These are phyloP conservation scores for Hippocampus comes DNA, from an alignment of 2,113 vertebrate genomes.

Conservation along the genomic window DNA sequence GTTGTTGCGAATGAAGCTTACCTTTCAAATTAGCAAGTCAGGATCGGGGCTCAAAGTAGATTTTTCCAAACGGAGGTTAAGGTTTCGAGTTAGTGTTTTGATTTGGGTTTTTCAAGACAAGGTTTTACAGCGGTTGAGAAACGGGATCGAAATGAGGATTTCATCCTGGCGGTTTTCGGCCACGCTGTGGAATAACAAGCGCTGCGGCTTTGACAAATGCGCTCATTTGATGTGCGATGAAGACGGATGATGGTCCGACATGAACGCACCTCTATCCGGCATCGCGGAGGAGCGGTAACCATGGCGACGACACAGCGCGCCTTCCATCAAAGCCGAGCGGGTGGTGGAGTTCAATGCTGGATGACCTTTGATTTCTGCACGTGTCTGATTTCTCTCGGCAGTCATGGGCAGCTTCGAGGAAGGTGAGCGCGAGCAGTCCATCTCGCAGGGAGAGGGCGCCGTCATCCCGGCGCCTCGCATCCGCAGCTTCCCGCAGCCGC, in stretches of 20 bases:
- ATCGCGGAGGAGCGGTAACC: slow-evolving; percentile 33
- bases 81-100: not conserved
- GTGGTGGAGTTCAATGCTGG: not conserved
- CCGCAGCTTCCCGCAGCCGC: slow-evolving; percentile 90
- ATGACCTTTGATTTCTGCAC: not conserved
- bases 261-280: slow-evolving; percentile 42
- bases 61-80: too few relatives aligned
- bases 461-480: slow-evolving; percentile 84
- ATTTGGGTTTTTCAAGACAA: not conserved
- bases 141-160: not conserved
- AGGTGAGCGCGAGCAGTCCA: slow-evolving; percentile 74
- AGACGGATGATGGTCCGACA: slow-evolving; percentile 37
- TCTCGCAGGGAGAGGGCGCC: slow-evolving; percentile 92
- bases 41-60: too few relatives aligned
- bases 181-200: not conserved
- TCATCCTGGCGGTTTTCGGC: not conserved
- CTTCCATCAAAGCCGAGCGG: slow-evolving; percentile 38
- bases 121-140: too few relatives aligned
- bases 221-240: slow-evolving; percentile 34
- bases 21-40: too few relatives aligned
- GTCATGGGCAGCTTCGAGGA: slow-evolving; percentile 97
- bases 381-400: slow-evolving; percentile 33
- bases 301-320: slow-evolving; percentile 42
- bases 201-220: slow-evolving; percentile 23
- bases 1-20: too few relatives aligned